A percentile compares a stretch with the other conserved stretches of the same genome.
Evolutionary conservation across 2,797 vertebrate genomes (phyloP).

Genomic region (Epinephelus awoara): DNA sequence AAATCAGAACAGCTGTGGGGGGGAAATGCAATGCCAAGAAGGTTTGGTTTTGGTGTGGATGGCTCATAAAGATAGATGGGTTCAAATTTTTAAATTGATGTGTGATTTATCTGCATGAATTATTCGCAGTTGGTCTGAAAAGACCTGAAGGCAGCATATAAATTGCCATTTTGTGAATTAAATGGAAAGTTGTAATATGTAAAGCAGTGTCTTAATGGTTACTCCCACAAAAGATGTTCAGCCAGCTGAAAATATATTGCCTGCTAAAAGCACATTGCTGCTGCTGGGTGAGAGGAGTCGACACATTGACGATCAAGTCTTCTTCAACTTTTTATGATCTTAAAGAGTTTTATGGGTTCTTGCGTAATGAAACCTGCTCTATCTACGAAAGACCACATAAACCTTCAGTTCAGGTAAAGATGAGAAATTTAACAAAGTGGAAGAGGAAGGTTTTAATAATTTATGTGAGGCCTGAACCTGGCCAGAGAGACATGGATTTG

Average conservation of each 20-base stretch:
- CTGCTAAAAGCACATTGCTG: slow-evolving; percentile 10
- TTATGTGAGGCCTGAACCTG: slow-evolving; percentile 28
- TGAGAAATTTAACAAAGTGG: slow-evolving; percentile 30
- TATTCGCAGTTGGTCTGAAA: no score
- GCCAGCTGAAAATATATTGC: slow-evolving; percentile 37
- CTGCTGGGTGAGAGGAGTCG: slow-evolving; percentile 11
- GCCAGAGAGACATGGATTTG: slow-evolving; percentile 19
- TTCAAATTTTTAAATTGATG: no score
- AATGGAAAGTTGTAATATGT: slow-evolving; percentile 3
- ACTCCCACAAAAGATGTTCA: slow-evolving; percentile 16
- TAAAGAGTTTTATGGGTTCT: slow-evolving; percentile 39
- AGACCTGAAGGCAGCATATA: not conserved
- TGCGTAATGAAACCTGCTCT: slow-evolving; percentile 35
- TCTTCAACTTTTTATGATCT: slow-evolving; percentile 47
- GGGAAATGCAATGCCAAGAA: no score
- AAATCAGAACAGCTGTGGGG: no score
- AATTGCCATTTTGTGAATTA: not conserved
- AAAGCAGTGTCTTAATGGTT: slow-evolving; percentile 3
- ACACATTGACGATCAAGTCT: slow-evolving; percentile 21
- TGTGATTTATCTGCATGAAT: no score
- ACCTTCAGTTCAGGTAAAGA: slow-evolving; percentile 33
- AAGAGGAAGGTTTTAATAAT: slow-evolving; percentile 43
- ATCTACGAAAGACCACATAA: slow-evolving; percentile 35
- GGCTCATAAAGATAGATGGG: no score
- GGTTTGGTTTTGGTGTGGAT: no score